Conservation (phyloP, 2,888 invertebrate genomes). For the Trilocha varians region DNA sequence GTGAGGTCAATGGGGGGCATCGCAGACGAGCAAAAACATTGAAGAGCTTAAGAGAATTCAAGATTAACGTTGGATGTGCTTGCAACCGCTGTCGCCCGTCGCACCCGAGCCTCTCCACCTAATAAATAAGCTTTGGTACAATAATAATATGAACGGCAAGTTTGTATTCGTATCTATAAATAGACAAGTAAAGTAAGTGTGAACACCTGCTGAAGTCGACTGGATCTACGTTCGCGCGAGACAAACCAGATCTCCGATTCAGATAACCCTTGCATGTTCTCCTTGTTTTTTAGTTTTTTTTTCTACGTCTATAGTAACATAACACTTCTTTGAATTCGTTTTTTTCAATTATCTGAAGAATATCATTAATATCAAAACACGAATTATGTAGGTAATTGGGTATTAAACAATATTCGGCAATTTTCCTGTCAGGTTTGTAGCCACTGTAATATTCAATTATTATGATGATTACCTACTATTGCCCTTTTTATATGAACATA, state of each 20-base stretch:
- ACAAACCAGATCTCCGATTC: constrained; percentile 9
- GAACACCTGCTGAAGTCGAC: constrained; percentile 18
- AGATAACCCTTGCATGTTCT: neutral
- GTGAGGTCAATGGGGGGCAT: constrained; percentile 13
- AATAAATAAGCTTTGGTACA: constrained; percentile 32
- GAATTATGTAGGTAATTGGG: no score
- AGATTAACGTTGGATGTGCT: constrained; percentile 37
- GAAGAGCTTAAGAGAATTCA: constrained; percentile 35
- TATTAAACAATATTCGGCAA: no score
- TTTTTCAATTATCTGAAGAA: no score
- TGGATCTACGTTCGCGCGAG: constrained; percentile 1
- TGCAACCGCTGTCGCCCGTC: constrained; percentile 13
- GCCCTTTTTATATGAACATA: no score
- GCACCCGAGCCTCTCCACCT: constrained; percentile 20
- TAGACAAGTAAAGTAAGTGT: constrained; percentile 17
- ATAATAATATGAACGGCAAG: constrained; percentile 4
- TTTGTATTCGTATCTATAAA: constrained; percentile 19
- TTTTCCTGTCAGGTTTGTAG: no score
- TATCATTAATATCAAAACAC: no score
- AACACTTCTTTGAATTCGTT: neutral
- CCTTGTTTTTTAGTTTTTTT: neutral
- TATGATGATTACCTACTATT: no score
- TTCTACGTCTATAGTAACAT: neutral
- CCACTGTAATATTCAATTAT: no score
- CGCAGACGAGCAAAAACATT: constrained; percentile 50